Conservation (phyloP, 2,797 vertebrate species). For the Xiphophorus birchmanni region DNA sequence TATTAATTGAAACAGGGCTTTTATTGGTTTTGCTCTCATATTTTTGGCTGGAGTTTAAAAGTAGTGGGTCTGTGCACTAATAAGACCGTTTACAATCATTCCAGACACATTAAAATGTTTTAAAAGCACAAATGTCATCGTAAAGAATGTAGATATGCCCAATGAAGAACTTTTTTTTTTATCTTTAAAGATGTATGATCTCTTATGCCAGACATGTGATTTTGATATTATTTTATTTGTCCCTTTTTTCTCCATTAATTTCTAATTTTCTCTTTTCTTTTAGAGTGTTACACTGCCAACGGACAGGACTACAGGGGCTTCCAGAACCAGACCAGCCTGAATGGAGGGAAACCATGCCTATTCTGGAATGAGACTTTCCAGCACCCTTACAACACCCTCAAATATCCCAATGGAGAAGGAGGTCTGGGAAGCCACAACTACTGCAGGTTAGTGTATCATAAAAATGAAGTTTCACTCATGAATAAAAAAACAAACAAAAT, state of each 20-base stretch:
- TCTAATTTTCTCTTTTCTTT: slow-evolving; percentile 29
- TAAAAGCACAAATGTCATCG: slow-evolving; percentile 23
- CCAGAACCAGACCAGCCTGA: slow-evolving; percentile 91
- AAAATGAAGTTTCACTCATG: not conserved
- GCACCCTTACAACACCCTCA: slow-evolving; percentile 95
- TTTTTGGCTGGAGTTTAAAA: slow-evolving; percentile 37
- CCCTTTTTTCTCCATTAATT: slow-evolving; percentile 4
- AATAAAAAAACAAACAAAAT: not conserved
- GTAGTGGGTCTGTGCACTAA: slow-evolving; percentile 22
- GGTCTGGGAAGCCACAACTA: slow-evolving; percentile 96
- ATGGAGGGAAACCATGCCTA: slow-evolving; percentile 91
- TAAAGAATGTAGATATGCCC: slow-evolving; percentile 42
- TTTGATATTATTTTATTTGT: not conserved
- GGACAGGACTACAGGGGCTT: slow-evolving; percentile 93
- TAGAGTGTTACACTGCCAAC: slow-evolving; percentile 96
- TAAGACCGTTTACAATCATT: slow-evolving; percentile 34
- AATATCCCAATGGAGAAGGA: slow-evolving; percentile 94
- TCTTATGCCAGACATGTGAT: slow-evolving; percentile 16
- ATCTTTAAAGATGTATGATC: slow-evolving; percentile 11
- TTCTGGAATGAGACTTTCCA: slow-evolving; percentile 98
- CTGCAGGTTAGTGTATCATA: slow-evolving; percentile 85
- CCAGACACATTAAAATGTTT: slow-evolving; percentile 47
- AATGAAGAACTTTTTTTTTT: slow-evolving; percentile 39
- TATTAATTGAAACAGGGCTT: slow-evolving; percentile 72
- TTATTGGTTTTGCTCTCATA: slow-evolving; percentile 56